Evolutionary conservation across 2,888 invertebrate genomes (phyloP).

Genomic region (Cheilosia vernalis): DNA sequence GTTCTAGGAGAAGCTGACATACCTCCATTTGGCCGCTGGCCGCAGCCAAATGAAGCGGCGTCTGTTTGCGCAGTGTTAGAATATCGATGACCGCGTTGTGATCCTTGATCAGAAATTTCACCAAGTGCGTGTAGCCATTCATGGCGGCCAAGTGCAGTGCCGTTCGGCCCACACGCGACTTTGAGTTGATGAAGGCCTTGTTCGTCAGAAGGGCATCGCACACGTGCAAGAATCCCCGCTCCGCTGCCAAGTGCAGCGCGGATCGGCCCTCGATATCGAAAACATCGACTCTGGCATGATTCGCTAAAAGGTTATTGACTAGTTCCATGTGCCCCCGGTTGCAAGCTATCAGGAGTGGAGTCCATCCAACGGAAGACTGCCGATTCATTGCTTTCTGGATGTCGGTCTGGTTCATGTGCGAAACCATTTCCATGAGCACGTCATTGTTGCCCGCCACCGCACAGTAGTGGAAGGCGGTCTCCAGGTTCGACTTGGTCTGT

Average conservation of each 20-base stretch:
- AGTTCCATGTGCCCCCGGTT: constrained; percentile 97
- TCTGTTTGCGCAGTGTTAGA: constrained; percentile 96
- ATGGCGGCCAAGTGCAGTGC: constrained; percentile 98
- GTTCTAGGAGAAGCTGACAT: constrained; percentile 93
- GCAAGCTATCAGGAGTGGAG: constrained; percentile 97
- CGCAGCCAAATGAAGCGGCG: constrained; percentile 98
- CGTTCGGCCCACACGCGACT: constrained; percentile 97
- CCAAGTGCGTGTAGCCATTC: constrained; percentile 96
- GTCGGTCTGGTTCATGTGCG: constrained; percentile 93
- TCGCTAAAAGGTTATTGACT: constrained; percentile 93
- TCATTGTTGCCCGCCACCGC: constrained; percentile 98
- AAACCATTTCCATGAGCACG: constrained; percentile 96
- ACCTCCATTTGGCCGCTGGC: constrained; percentile 98
- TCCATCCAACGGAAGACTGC: constrained; percentile 98
- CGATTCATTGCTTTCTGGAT: constrained; percentile 97
- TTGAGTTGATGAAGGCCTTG: constrained; percentile 99
- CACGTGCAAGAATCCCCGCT: constrained; percentile 95
- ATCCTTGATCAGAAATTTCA: constrained; percentile 96
- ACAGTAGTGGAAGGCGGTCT: constrained; percentile 98
- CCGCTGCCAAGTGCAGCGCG: constrained; percentile 97
- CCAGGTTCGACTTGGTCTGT: constrained; percentile 92
- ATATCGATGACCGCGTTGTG: constrained; percentile 98
- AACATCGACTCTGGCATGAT: constrained; percentile 99
- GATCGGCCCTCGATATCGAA: constrained; percentile 98
- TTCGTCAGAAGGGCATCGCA: constrained; percentile 95